A percentile compares a stretch with the other conserved stretches of the same genome.
Conservation (phyloP, 1,140 invertebrate species). For the Oncopodura yosiiana region DNA sequence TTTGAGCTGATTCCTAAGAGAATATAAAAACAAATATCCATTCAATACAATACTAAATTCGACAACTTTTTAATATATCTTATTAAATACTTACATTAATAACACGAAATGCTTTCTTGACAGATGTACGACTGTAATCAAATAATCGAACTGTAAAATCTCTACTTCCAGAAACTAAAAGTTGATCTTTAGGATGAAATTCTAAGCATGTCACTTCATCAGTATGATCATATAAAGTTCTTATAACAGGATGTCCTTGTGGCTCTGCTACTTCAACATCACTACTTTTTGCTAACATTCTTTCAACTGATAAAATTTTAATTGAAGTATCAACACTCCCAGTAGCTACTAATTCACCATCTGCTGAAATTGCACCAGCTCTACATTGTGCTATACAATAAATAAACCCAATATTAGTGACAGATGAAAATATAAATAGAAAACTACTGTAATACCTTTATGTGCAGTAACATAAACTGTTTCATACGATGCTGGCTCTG, state of each 20-base stretch:
- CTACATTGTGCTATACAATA: conserved; percentile 92
- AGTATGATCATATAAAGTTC: conserved; percentile 95
- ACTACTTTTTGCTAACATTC: conserved; percentile 90
- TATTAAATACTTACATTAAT: conserved; percentile 50
- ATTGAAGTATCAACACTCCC: conserved; percentile 97
- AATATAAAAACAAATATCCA: background rate
- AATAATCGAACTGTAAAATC: conserved; percentile 94
- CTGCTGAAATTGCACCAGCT: conserved; percentile 84
- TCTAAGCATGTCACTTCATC: conserved; percentile 95
- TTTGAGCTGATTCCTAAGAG: conserved; percentile 72
- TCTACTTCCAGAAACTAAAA: conserved; percentile 55
- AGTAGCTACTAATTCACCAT: conserved; percentile 93
- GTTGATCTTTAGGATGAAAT: conserved; percentile 69
- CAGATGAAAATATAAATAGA: background rate
- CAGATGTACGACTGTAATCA: conserved; percentile 94
- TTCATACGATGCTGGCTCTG: conserved; percentile 90
- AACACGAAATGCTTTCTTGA: conserved; percentile 93
- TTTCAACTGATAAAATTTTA: conserved; percentile 94
- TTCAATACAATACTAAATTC: background rate
- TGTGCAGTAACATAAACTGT: conserved; percentile 98
- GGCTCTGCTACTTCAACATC: conserved; percentile 61
- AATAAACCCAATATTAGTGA: conserved; percentile 39
- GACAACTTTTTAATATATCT: background rate
- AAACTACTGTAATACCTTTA: conserved; percentile 83
- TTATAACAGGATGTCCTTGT: conserved; percentile 92